Conservation (phyloP, 2,888 invertebrate genomes). For the Athalia circularis region DNA sequence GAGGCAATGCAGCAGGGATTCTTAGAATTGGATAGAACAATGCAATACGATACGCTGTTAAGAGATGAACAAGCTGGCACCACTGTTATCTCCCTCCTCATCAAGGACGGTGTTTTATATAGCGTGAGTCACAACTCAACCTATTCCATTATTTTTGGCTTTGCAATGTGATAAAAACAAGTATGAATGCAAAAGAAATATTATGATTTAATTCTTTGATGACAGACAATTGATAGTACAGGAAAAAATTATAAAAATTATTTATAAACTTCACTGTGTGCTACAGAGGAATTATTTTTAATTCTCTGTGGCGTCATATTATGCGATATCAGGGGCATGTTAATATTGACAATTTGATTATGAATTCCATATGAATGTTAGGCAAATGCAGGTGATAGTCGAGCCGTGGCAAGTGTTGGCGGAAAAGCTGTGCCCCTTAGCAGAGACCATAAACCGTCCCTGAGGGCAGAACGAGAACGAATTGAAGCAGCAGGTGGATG, state of each 20-base stretch:
- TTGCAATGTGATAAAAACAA: no score
- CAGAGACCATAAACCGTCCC: conserved; percentile 96
- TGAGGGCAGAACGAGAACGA: conserved; percentile 89
- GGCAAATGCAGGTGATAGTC: conserved; percentile 98
- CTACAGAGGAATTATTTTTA: background rate
- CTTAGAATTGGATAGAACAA: conserved; percentile 93
- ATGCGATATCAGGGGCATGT: background rate
- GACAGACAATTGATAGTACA: no score
- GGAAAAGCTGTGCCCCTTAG: conserved; percentile 85
- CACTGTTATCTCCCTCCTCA: conserved; percentile 90
- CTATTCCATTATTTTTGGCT: no score
- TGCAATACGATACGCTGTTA: conserved; percentile 91
- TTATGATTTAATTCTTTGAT: no score
- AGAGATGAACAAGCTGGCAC: conserved; percentile 96
- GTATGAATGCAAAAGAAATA: no score
- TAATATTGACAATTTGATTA: background rate
- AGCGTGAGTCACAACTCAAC: conserved; percentile 79
- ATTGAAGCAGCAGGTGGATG: conserved; percentile 97
- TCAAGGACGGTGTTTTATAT: conserved; percentile 90
- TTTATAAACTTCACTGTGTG: no score
- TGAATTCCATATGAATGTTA: conserved; percentile 52
- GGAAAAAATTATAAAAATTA: no score
- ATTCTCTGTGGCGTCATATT: background rate
- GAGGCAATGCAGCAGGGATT: conserved; percentile 92
- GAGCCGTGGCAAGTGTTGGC: conserved; percentile 92